These are phyloP conservation scores for Dryococelus australis DNA, from an alignment of 2,888 invertebrate genomes.

Conservation along the genomic window DNA sequence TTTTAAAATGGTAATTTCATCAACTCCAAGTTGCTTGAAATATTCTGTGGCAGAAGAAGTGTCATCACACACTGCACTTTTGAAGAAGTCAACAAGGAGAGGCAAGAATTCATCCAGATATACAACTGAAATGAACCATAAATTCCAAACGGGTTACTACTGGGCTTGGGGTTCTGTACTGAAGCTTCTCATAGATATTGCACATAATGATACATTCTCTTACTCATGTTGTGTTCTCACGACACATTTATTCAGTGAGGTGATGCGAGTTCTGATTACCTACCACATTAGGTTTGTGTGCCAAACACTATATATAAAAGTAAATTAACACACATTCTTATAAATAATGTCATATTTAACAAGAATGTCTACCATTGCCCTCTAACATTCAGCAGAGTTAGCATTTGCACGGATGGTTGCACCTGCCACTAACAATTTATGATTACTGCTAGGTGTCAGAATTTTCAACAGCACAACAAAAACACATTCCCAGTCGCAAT, in stretches of 20 bases:
- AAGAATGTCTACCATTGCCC: too few relatives aligned
- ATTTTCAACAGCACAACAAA: not conserved
- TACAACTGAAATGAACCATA: not conserved
- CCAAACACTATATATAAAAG: too few relatives aligned
- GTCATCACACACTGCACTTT: not conserved
- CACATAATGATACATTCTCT: not conserved
- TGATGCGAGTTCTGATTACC: too few relatives aligned
- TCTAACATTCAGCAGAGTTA: too few relatives aligned
- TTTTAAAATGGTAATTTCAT: not conserved
- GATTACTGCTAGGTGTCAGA: not conserved
- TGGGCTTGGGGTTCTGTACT: not conserved
- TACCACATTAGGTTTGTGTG: too few relatives aligned
- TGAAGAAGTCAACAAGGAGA: not conserved
- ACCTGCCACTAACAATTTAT: not conserved
- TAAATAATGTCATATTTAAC: too few relatives aligned
- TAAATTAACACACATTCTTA: too few relatives aligned
- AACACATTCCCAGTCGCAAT: not conserved
- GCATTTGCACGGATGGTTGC: not conserved
- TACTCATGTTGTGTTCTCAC: not conserved
- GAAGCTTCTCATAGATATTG: not conserved
- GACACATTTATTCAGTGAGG: too few relatives aligned
- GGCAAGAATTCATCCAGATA: not conserved
- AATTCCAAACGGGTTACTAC: slow-evolving; percentile 12
- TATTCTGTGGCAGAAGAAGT: not conserved
- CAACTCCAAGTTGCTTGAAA: not conserved